Evolutionary conservation across 2,888 invertebrate species (phyloP), one percentile per base, ranked within the genome.

Genomic region (Coleophora deauratella): DNA sequence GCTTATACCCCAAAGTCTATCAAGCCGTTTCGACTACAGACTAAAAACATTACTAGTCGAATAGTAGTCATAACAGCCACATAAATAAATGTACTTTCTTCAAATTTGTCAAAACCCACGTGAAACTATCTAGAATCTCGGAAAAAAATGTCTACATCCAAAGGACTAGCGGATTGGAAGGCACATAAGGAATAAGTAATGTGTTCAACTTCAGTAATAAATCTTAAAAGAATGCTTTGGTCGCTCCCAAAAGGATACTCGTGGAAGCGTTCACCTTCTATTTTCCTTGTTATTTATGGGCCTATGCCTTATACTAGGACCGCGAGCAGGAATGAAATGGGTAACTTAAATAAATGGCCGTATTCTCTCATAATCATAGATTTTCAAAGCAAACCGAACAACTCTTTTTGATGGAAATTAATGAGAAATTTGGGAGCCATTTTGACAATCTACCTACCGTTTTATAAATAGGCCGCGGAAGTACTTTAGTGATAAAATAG

Each of bases 151-250:
- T 65, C 59, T 59, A 67, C 60, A 65, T 71, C 62, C 62, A 66
- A 57, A 60, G 62, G 63, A 68, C 63, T 70, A 76, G 79, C 21
- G 66, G 65, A 66, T 69, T 68, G 60, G 62, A 67, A 72, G 69
- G 75, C 75, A 76, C 76, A 81, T 78, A 78, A 74, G 81, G 79
- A 80, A 82, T 82, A 82, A 84, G 79, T 80, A 81, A 82, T 82
- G 81, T 74, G 72, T 69, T 72, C 77, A 84, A 84, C 73, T 84
- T 84, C 70, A 66, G 75, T 74, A 80, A 85, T 85, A 84, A 85
- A 85, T 85, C 84, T 84, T 77, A 79, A 81, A 85, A 85, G 81
- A 85, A 85, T 84, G 81, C 84, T 84, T 74, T 79, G 79, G 75
- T 70, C 76, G 78, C 68, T 80, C 84, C 84, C 82, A 75, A 84